phyloP scores from a whole-genome alignment of 2,797 vertebrate genomes.

The Amblyraja radiata region DNA sequence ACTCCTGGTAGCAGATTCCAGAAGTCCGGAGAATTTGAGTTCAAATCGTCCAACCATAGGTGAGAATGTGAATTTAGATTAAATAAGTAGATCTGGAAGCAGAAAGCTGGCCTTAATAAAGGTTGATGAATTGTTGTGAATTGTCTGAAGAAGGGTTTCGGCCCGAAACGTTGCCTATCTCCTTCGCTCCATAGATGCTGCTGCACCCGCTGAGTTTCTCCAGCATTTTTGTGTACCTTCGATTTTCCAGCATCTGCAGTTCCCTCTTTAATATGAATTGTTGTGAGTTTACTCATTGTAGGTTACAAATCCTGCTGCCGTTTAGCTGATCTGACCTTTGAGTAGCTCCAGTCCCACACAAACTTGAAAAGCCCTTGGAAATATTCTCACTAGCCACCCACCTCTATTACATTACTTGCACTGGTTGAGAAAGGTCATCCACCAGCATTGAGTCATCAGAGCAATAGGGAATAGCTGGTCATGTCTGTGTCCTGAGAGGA shows the following conservation, averaged over 20 bases:
- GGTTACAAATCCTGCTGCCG: not conserved
- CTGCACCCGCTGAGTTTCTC: too few relatives aligned
- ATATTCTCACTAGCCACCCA: not conserved
- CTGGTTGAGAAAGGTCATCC: not conserved
- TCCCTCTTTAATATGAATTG: too few relatives aligned
- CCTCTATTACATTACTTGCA: not conserved
- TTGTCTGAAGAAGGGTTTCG: too few relatives aligned
- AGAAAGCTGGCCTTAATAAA: not conserved
- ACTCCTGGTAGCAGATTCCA: not conserved
- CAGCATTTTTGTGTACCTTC: too few relatives aligned
- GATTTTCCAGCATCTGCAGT: too few relatives aligned
- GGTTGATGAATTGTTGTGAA: not conserved
- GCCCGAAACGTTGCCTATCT: too few relatives aligned
- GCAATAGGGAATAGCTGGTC: not conserved
- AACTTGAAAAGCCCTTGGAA: not conserved
- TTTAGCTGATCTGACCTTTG: not conserved
- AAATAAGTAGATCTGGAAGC: not conserved
- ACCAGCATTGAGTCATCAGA: not conserved
- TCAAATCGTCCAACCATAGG: not conserved
- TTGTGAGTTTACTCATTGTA: not conserved
- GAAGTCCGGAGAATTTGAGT: not conserved
- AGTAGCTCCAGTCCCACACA: not conserved
- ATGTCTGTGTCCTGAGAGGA: not conserved
- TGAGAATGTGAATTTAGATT: not conserved
- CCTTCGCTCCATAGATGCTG: too few relatives aligned